Evolutionary conservation across 2,797 vertebrate genomes (phyloP), one percentile per base, ranked within the genome.

Genomic region (Acipenser oxyrinchus): DNA sequence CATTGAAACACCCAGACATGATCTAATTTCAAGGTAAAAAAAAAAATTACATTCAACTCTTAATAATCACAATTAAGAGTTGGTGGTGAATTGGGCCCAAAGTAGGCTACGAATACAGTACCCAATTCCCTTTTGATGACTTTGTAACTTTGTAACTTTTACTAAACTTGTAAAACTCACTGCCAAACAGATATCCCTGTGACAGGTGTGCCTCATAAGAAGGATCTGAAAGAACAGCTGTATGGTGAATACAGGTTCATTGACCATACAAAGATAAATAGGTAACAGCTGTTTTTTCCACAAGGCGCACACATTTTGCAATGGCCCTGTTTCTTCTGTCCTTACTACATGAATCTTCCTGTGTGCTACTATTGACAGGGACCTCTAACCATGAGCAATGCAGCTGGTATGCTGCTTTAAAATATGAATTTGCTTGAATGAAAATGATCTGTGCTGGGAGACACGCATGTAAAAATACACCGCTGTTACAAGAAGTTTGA

Each of bases 261-360:
- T 71, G 81, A 83, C 77, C 81, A 78, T 80, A 87, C 66, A 70
- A 89, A 92, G 92, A 95, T 85, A 90, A 93, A 96, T 91, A 82
- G 79, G 77, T 73, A 89, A 81, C 93, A 95, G 88, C 88, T 95
- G 93, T 79, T 83, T 89, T 75, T 84, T 73, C 81, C 78, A 76
- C 71, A 83, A 88, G 83, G 83, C 79, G 76, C 72, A 81, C 73
- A 69, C 77, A 76, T 80, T 78, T 82, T 76, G 64, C 77, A 79
- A 84, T 75, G 78, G 73, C 76, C 78, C 74, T 66, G 52, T 72
- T 77, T 74, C 64, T 82, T 67, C 57, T 81, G 74, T 65, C 65
- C 66, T 74, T 53, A 50, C 70, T 65, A 76, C 61, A 75, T 71
- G 72, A 71, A 72, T 74, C 61, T 76, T 81, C 68, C 75, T 64